phyloP scores from a whole-genome alignment of 2,113 vertebrate genomes.

The Tetraodon nigroviridis region DNA sequence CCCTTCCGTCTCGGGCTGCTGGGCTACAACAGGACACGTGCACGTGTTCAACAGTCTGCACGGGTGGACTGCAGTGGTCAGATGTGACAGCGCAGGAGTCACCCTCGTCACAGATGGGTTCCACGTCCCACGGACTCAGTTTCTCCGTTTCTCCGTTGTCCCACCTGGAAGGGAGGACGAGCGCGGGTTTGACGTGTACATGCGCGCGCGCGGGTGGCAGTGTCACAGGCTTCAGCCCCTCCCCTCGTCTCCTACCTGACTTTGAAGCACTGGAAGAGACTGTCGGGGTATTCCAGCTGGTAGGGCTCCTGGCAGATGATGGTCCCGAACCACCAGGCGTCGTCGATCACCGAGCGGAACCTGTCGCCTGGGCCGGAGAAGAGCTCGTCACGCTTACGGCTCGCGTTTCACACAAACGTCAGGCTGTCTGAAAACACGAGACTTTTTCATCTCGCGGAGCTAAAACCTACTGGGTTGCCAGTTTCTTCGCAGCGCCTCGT shows the following conservation, averaged over 20 bases:
- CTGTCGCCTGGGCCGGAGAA: constrained; percentile 69
- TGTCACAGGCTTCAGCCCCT: neutral
- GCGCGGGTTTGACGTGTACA: neutral
- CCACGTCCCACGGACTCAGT: constrained; percentile 96
- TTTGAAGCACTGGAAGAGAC: constrained; percentile 95
- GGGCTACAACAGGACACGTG: constrained; percentile 62
- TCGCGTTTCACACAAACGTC: too few relatives aligned
- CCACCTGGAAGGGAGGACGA: constrained; percentile 76
- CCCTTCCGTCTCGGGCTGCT: constrained; percentile 84
- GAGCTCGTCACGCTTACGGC: neutral
- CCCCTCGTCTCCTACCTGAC: constrained; percentile 77
- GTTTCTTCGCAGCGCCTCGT: constrained; percentile 86
- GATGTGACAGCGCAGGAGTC: constrained; percentile 21
- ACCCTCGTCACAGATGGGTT: constrained; percentile 92
- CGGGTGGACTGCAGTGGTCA: neutral
- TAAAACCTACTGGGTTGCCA: constrained; percentile 85
- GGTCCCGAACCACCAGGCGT: constrained; percentile 99
- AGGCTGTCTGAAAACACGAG: too few relatives aligned
- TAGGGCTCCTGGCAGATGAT: constrained; percentile 92
- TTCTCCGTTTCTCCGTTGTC: constrained; percentile 94
- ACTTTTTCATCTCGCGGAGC: too few relatives aligned
- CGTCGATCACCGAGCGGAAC: constrained; percentile 96
- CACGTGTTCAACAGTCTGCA: neutral
- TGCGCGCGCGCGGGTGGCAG: too few relatives aligned
- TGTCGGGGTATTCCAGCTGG: constrained; percentile 90